Percentiles rank a stretch among this genome's conserved stretches.
Evolutionary conservation across 2,113 vertebrate species (phyloP).

Genomic region (Xyliphius kryptos): DNA sequence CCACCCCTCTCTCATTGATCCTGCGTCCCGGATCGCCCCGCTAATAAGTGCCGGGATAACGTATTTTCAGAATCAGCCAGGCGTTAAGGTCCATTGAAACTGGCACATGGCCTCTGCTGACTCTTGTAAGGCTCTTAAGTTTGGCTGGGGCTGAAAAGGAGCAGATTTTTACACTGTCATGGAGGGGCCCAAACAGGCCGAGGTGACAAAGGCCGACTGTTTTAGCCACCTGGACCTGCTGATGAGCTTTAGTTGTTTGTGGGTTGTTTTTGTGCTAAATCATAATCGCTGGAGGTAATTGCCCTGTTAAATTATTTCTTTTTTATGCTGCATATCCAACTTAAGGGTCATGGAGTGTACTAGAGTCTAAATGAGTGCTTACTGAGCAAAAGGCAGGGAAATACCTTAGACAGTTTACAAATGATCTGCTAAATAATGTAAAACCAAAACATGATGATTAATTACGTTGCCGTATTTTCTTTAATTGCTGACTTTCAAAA

Average conservation of each 20-base stretch:
- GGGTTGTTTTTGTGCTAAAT: too few relatives aligned
- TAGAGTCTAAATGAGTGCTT: too few relatives aligned
- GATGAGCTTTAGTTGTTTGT: conserved; percentile 46
- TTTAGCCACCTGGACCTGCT: conserved; percentile 46
- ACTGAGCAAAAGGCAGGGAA: too few relatives aligned
- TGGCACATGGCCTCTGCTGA: conserved; percentile 65
- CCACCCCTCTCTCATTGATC: neutral
- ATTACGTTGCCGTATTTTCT: too few relatives aligned
- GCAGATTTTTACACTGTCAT: conserved; percentile 64
- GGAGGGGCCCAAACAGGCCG: conserved; percentile 61
- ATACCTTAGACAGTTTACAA: too few relatives aligned
- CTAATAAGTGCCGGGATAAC: conserved; percentile 56
- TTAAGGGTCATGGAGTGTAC: too few relatives aligned
- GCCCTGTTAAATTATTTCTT: too few relatives aligned
- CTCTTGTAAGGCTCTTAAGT: conserved; percentile 72
- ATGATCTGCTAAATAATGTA: too few relatives aligned
- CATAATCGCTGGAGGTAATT: too few relatives aligned
- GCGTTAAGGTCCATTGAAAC: conserved; percentile 54
- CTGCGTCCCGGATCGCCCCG: conserved; percentile 47
- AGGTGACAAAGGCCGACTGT: conserved; percentile 64
- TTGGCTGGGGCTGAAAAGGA: conserved; percentile 53
- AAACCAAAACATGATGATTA: too few relatives aligned
- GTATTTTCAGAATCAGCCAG: conserved; percentile 62
- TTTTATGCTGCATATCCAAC: too few relatives aligned
- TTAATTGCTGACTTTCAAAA: too few relatives aligned